A percentile compares a stretch with the other conserved stretches of the same genome.
phyloP scores from a whole-genome alignment of 2,888 invertebrate species.

The Synanthedon myopaeformis region DNA sequence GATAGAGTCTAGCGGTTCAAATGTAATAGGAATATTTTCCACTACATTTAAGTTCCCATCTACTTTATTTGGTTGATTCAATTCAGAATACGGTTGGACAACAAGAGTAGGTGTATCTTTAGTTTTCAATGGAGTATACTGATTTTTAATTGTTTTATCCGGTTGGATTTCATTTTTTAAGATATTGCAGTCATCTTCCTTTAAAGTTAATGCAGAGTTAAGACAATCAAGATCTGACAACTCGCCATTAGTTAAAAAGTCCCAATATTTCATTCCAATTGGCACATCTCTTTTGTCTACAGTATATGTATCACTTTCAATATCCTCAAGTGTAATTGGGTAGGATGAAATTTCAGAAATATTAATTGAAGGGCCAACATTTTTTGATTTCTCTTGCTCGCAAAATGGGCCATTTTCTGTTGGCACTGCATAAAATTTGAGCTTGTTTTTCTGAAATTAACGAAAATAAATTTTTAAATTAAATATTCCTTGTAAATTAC shows the following conservation, averaged over 20 bases:
- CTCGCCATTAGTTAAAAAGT: constrained; percentile 49
- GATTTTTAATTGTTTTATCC: too few relatives aligned
- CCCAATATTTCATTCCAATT: constrained; percentile 46
- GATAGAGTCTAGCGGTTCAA: not conserved
- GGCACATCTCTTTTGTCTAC: constrained; percentile 39
- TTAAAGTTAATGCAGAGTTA: constrained; percentile 3
- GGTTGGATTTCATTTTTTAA: too few relatives aligned
- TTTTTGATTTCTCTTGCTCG: constrained; percentile 19
- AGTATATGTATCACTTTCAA: constrained; percentile 38
- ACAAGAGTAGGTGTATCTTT: not conserved
- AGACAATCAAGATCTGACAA: constrained; percentile 17
- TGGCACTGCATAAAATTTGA: constrained; percentile 68
- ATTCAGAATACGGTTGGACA: not conserved
- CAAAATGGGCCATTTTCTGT: constrained; percentile 58
- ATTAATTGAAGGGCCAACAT: constrained; percentile 8
- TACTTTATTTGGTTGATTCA: too few relatives aligned
- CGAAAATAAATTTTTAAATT: not conserved
- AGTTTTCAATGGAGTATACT: too few relatives aligned
- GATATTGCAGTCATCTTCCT: not conserved
- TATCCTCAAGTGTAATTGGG: constrained; percentile 40
- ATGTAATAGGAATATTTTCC: not conserved
- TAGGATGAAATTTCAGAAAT: constrained; percentile 12
- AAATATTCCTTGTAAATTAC: too few relatives aligned
- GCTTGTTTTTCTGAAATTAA: constrained; percentile 59
- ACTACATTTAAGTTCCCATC: not conserved